Base-by-base conservation (phyloP, 2,113 vertebrate genomes). In the Pycnonotus jocosus region DNA sequence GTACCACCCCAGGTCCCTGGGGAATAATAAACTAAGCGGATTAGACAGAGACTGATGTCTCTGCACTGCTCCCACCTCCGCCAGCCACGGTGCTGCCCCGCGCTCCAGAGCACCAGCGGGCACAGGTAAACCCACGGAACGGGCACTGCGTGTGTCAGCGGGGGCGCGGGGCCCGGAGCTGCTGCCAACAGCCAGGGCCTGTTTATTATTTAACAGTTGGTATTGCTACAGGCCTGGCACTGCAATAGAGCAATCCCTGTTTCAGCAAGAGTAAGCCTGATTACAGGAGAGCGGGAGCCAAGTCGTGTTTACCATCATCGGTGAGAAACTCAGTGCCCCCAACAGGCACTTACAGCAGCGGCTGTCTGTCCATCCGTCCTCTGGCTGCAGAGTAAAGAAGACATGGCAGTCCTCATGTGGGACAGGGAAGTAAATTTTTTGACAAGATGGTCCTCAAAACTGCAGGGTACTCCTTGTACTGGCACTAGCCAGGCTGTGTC, bases 171-270 rank as follows among this genome's bases (percentile, higher is more conserved):
- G 92, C 96, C 35, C 15, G 42, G 62, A 95, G 77, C 96, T 9
- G 31, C 96, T 98, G 98, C 98, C 98, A 98, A 81, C 93, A 97
- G 95, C 96, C 97, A 93, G 97, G 96, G 98, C 97, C 97, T 98
- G 97, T 98, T 98, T 98, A 98, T 98, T 98, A 98, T 98, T 98
- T 98, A 98, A 98, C 98, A 98, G 98, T 98, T 98, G 98, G 98
- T 98, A 97, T 97, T 97, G 97, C 98, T 97, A 94, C 98, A 97
- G 98, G 97, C 97, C 98, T 98, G 98, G 98, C 98, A 98, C 96
- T 57, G 95, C 96, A 96, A 98, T 95, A 98, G 96, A 98, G 96
- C 97, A 96, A 97, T 98, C 97, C 97, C 98, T 97, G 98, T 93
- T 98, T 97, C 98, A 97, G 96, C 45, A 90, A 88, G 93, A 97